Evolutionary conservation across 2,797 vertebrate species (phyloP), one percentile per base, ranked within the genome.

Genomic region (Enteromius argenteus): DNA sequence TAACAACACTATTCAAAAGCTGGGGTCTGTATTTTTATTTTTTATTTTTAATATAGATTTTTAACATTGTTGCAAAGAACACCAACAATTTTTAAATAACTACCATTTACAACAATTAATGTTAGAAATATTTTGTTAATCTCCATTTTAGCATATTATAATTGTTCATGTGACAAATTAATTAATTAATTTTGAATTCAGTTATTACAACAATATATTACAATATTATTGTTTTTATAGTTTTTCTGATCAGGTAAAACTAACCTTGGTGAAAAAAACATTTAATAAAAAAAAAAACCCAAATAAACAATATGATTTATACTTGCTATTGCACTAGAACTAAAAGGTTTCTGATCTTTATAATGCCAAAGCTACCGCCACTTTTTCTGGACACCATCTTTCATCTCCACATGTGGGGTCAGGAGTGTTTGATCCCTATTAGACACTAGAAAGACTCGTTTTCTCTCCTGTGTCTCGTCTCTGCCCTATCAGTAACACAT

Each of bases 401-500:
- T 35, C 23, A 44, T 71, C 23, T 49, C 21, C 56, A n/a, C 42
- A 75, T 39, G 69, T 64, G 58, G 42, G 42, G 27, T 51, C 53
- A 71, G 30, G 30, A 44, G n/a, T 35, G 15, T 60, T 60, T 44
- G 79, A 58, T 27, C 32, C 10, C 39, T 68, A 44, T 78, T 44
- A 69, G 73, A 83, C 27, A 39, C 44, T 66, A 76, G 81, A 64
- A 66, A 83, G 64, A 44, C 46, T 30, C 0, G 1, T 58, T 80
- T 85, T 32, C 10, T 80, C 56, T 80, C n/a, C 15, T 2, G 6
- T 73, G 58, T 81, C 49, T 80, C 49, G 17, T 8, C 21, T 2
- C 32, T 68, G 27, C 44, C 32, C 44, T 84, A 76, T 79, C 78
- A 66, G 56, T 80, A 75, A 58, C 51, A 64, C 62, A 71, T 51